A percentile compares a stretch with the other conserved stretches of the same genome.
These are phyloP conservation scores for Drosophila hamatofila DNA, from an alignment of 2,888 invertebrate genomes.

Conservation along the genomic window DNA sequence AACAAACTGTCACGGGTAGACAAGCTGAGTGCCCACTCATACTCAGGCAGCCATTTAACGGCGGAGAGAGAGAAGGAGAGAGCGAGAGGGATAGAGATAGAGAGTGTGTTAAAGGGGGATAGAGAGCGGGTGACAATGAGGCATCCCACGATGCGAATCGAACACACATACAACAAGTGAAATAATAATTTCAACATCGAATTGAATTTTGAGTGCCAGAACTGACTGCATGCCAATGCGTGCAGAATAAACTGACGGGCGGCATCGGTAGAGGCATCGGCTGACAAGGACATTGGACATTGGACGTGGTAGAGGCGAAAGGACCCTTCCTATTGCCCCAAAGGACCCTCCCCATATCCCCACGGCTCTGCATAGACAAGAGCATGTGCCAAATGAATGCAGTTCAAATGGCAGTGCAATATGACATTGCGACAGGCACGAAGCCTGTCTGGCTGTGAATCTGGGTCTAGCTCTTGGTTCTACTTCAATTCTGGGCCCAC, in stretches of 20 bases:
- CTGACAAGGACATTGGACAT: conserved; percentile 6
- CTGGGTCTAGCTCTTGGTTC: background rate
- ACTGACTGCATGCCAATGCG: conserved; percentile 66
- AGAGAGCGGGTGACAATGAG: conserved; percentile 44
- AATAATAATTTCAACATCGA: conserved; percentile 76
- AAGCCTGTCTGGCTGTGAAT: conserved; percentile 8
- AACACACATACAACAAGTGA: conserved; percentile 65
- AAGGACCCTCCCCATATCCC: conserved; percentile 3
- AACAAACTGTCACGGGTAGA: conserved; percentile 68
- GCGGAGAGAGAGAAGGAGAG: background rate
- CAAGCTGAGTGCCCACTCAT: conserved; percentile 63
- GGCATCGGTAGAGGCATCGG: background rate
- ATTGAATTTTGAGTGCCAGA: conserved; percentile 71
- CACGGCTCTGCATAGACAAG: conserved; percentile 42
- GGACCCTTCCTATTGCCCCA: background rate
- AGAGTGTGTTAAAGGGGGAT: background rate
- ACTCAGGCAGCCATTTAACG: conserved; percentile 6
- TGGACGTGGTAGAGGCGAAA: background rate
- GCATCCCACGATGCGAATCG: conserved; percentile 20
- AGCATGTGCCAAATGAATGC: conserved; percentile 72
- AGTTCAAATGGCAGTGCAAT: conserved; percentile 65
- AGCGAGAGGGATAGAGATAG: too few relatives aligned
- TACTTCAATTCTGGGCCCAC: background rate
- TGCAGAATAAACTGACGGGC: conserved; percentile 20
- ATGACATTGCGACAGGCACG: conserved; percentile 66